A percentile compares a stretch with the other conserved stretches of the same genome.
Conservation (phyloP, 2,888 invertebrate species). For the Hypolimnas misippus region DNA sequence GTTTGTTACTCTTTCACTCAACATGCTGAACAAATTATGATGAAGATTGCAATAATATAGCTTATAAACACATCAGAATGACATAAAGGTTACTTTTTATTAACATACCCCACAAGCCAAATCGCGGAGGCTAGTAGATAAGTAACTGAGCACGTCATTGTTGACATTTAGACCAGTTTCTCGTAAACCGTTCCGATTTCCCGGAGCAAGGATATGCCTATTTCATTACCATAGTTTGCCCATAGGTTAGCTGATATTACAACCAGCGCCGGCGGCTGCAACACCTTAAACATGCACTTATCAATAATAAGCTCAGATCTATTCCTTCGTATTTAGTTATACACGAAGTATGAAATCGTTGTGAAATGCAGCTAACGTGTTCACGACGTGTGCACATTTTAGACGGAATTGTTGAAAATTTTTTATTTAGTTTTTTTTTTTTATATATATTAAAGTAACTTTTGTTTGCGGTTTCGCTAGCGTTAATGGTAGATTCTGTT, state of each 20-base stretch:
- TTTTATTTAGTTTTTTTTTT: too few relatives aligned
- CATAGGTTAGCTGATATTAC: slow-evolving; percentile 21
- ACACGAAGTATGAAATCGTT: slow-evolving; percentile 25
- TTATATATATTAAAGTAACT: too few relatives aligned
- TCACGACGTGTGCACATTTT: slow-evolving; percentile 18
- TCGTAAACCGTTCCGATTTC: slow-evolving; percentile 6
- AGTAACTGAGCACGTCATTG: too few relatives aligned
- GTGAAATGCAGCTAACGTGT: slow-evolving; percentile 26
- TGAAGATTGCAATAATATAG: too few relatives aligned
- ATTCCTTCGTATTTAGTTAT: slow-evolving; percentile 31
- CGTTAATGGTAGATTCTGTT: too few relatives aligned
- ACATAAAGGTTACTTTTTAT: too few relatives aligned
- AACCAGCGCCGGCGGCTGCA: slow-evolving; percentile 19
- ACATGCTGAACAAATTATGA: too few relatives aligned
- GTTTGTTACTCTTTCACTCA: too few relatives aligned
- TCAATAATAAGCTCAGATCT: slow-evolving; percentile 34
- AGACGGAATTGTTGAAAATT: too few relatives aligned
- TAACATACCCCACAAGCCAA: neutral
- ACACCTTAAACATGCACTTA: slow-evolving; percentile 36
- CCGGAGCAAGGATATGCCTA: slow-evolving; percentile 9
- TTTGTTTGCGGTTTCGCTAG: too few relatives aligned
- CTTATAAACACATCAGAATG: too few relatives aligned
- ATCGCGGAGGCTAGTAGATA: too few relatives aligned
- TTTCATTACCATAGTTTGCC: slow-evolving; percentile 20
- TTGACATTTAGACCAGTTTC: slow-evolving; percentile 17